Evolutionary conservation across 1,140 invertebrate genomes (phyloP).

Genomic region (Diploscapter pachys): DNA sequence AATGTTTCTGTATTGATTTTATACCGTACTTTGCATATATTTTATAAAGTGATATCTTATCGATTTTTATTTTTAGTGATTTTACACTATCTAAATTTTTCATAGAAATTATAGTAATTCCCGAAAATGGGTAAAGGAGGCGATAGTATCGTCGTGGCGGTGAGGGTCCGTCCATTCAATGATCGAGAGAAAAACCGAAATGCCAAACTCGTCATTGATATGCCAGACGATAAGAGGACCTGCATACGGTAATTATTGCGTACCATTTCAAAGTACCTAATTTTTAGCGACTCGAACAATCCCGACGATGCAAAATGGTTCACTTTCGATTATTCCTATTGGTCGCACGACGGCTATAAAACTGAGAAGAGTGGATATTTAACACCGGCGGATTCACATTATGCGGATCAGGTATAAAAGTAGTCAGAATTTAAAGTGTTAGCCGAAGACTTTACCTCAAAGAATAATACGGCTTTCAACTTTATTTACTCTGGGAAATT

Average conservation of each 20-base stretch:
- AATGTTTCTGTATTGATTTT: too few relatives aligned
- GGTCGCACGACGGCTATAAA: slow-evolving; percentile 68
- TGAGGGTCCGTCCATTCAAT: slow-evolving; percentile 68
- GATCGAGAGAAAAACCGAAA: slow-evolving; percentile 65
- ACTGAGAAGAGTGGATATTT: slow-evolving; percentile 63
- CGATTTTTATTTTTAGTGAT: too few relatives aligned
- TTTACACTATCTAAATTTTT: too few relatives aligned
- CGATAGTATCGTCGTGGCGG: slow-evolving; percentile 67
- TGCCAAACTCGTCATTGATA: slow-evolving; percentile 65
- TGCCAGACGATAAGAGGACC: slow-evolving; percentile 64
- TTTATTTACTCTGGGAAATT: too few relatives aligned
- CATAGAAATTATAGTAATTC: too few relatives aligned
- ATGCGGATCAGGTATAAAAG: slow-evolving; percentile 63
- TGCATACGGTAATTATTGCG: slow-evolving; percentile 57
- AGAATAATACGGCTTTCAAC: too few relatives aligned
- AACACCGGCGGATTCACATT: slow-evolving; percentile 61
- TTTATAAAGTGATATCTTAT: too few relatives aligned
- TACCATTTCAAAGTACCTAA: background rate
- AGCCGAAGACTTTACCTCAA: background rate
- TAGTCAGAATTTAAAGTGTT: background rate
- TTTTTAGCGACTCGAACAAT: slow-evolving; percentile 59
- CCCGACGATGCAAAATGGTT: slow-evolving; percentile 63
- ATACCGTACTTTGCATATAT: too few relatives aligned
- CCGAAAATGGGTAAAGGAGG: slow-evolving; percentile 28
- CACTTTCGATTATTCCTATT: slow-evolving; percentile 68